A percentile compares a stretch with the other conserved stretches of the same genome.
These are phyloP conservation scores for Perodicticus potto DNA, from an alignment of 2,797 vertebrate species.

Conservation along the genomic window DNA sequence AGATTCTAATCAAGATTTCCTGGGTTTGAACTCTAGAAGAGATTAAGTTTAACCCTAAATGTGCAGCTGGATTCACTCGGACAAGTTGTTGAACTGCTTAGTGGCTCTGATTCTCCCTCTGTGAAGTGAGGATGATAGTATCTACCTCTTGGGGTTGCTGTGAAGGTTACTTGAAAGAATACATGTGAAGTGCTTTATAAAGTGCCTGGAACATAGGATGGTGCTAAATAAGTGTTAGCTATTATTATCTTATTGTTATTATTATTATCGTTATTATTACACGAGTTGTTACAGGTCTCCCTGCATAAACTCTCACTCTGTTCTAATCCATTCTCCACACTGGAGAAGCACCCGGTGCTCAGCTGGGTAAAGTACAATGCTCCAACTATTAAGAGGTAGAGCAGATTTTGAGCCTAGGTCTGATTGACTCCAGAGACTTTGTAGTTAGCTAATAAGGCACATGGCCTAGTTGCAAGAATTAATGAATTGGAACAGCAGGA, in stretches of 20 bases:
- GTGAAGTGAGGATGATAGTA: no score
- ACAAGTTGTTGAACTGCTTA: not conserved
- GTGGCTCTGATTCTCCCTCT: not conserved
- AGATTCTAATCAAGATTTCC: not conserved
- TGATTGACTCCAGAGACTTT: not conserved
- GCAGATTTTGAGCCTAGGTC: not conserved
- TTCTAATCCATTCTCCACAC: not conserved
- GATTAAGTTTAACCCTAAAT: not conserved
- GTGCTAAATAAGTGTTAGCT: not conserved
- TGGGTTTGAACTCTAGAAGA: not conserved
- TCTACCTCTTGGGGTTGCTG: not conserved
- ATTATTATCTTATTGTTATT: not conserved
- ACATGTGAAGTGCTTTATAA: not conserved
- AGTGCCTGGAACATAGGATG: not conserved
- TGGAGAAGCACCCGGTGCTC: fast-evolving
- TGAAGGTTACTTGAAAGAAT: not conserved
- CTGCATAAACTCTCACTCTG: not conserved
- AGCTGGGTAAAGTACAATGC: fast-evolving
- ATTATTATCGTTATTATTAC: not conserved
- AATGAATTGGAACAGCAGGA: not conserved
- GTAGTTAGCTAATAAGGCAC: not conserved
- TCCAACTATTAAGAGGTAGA: fast-evolving
- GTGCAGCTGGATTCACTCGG: not conserved
- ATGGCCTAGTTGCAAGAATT: not conserved
- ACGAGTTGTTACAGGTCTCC: not conserved